phyloP scores from a whole-genome alignment of 2,113 vertebrate species.

The Periophthalmodon schlosseri region DNA sequence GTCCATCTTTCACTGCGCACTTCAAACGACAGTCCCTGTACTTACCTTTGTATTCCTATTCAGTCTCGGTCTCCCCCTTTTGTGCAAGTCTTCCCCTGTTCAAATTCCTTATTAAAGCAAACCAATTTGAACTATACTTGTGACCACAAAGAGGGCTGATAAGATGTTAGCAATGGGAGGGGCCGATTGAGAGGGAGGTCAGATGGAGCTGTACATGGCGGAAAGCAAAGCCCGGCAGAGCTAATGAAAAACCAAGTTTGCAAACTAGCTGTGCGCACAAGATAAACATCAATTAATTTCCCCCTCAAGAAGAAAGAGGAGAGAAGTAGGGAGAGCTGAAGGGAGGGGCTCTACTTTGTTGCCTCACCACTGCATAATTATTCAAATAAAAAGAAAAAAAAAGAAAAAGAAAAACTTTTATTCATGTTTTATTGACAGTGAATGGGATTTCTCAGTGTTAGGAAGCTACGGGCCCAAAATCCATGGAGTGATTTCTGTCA shows the following conservation, averaged over 20 bases:
- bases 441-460: conserved; percentile 14
- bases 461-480: neutral
- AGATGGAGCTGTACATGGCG: conserved; percentile 55
- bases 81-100: conserved; percentile 38
- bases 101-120: conserved; percentile 40
- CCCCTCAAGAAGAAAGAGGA: conserved; percentile 40
- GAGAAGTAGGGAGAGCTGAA: conserved; percentile 7
- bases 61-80: conserved; percentile 8
- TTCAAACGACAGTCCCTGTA: neutral
- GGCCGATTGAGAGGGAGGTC: conserved; percentile 13
- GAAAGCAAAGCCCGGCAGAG: conserved; percentile 38
- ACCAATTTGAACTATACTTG: conserved; percentile 45
- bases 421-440: conserved; percentile 23
- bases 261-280: conserved; percentile 49
- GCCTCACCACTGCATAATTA: conserved; percentile 9
- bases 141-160: conserved; percentile 46
- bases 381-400: conserved; percentile 5
- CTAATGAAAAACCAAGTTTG: conserved; percentile 57
- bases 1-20: neutral
- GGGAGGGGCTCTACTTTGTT: conserved; percentile 12
- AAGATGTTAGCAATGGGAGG: conserved; percentile 20
- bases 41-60: conserved; percentile 6
- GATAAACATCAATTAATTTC: conserved; percentile 69
- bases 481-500: conserved; percentile 22
- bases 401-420: neutral